Base-by-base conservation (phyloP, 2,113 vertebrate genomes). In the Galeopterus variegatus region DNA sequence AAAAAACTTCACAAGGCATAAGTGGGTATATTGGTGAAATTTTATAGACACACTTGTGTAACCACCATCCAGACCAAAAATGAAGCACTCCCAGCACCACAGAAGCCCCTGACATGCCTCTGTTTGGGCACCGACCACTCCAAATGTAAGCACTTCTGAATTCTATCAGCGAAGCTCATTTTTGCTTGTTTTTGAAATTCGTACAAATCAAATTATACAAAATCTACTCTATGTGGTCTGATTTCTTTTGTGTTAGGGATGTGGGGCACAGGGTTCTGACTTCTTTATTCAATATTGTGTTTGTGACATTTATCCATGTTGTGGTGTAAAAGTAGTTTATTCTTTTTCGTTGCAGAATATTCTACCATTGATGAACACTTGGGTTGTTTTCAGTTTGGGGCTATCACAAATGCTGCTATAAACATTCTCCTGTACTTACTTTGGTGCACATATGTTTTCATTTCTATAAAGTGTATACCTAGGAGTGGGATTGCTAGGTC, bases 301-400 rank as follows among this genome's bases (percentile, higher is more conserved):
- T 41, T 83, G 56, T 54, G 81, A 10, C 36, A 69, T 79, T 82
- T 62, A 80, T 76, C 33, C 62, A 17, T n/a, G 31, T 3, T 75
- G 5, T 28, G 54, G 28, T 48, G 6, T 81, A 93, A 72, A 26
- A 48, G 3, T 14, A 62, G 50, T 19, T 72, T 36, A 14, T 64
- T 58, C n/a, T 73, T 95, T 86, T 86, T 77, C 64, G 21, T n/a
- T 95, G 52, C 24, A 64, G 72, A 75, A 65, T 58, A 85, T 33
- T 81, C n/a, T 93, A 48, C 13, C 31, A 21, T 23, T 76, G 48
- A 31, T 73, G 76, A 73, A 33, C 36, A 76, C 6, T 15, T 82
- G 36, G 23, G 54, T 92, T 82, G 31, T 54, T 88, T 76, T 77
- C 83, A 58, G 58, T 45, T 56, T 93, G 48, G 48, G 28, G 48